These are phyloP conservation scores for Chaetophractus vellerosus DNA, from an alignment of 2,797 vertebrate genomes.

Conservation along the genomic window DNA sequence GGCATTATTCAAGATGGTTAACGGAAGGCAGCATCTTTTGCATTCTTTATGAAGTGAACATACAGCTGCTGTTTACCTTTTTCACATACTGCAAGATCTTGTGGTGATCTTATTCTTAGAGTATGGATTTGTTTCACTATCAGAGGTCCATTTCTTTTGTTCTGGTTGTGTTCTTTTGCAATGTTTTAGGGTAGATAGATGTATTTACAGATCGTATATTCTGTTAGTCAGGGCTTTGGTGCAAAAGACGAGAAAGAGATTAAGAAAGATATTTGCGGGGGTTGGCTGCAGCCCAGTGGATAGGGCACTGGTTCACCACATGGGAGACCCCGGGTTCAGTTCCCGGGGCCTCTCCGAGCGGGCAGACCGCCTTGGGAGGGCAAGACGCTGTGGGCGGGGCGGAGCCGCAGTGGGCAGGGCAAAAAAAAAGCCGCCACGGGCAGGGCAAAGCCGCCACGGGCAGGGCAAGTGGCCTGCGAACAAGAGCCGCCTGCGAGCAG, in stretches of 20 bases:
- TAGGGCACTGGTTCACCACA: no score
- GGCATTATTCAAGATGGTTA: background rate
- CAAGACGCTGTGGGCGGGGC: no score
- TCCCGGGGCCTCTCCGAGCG: no score
- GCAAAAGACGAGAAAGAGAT: background rate
- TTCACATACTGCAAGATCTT: background rate
- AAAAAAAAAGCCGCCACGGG: no score
- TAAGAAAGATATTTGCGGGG: constrained; percentile 16
- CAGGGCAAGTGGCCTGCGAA: no score
- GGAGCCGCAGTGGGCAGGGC: no score
- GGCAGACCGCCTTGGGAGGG: no score
- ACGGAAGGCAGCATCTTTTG: background rate
- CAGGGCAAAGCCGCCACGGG: no score
- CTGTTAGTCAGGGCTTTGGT: background rate
- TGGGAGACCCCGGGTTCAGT: no score
- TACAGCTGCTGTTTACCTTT: constrained; percentile 14
- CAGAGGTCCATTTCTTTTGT: constrained; percentile 54
- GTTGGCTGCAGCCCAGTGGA: no score
- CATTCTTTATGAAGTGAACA: background rate
- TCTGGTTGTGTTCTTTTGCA: constrained; percentile 7
- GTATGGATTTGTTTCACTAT: background rate
- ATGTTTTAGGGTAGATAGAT: background rate
- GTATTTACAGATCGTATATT: constrained; percentile 66
- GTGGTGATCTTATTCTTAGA: constrained; percentile 46
- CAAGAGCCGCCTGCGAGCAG: no score